Evolutionary conservation across 2,888 invertebrate species (phyloP), one percentile per base, ranked within the genome.

Genomic region (Yponomeuta cagnagella): DNA sequence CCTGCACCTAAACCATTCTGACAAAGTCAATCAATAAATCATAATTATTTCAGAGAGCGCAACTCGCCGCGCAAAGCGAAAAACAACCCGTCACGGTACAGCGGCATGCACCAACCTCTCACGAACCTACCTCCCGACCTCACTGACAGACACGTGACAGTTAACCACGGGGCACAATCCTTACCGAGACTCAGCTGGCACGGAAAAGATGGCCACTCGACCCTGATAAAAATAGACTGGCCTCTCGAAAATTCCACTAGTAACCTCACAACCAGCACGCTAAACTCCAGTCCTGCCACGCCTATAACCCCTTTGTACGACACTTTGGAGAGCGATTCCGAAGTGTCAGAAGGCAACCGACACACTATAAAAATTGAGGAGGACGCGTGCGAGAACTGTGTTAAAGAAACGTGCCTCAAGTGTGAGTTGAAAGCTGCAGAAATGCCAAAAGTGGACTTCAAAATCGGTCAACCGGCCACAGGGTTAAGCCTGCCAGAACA

Each of bases 211-310:
- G 86, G 86, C 0, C 93, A 84, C 78, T 90, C 92, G 0, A 93
- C 92, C 0, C 74, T 92, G 0, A 93, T 93, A 3, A 87, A 86
- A 73, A 88, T 93, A 1, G 92, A 92, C 73, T 93, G 92, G 92
- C 90, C 92, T 0, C 75, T 79, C 0, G 89, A 91, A 23, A 84
- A 83, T 72, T 79, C 80, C 0, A 84, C 89, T 0, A 84, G 85
- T 15, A 88, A 86, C 63, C 73, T 89, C 0, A 90, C 86, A 0
- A 81, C 82, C 0, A 88, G 86, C 73, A 90, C 89, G 0, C 72
- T 88, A 0, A 87, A 87, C 43, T 87, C 89, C 1, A 89, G 83
- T 30, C 88, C 90, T 0, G 10, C 86, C 0, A 89, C 90, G 0
- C 91, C 92, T 0, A 74, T 82, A 1, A 91, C 90, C 0, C 90